Evolutionary conservation across 2,113 vertebrate genomes (phyloP).

Genomic region (Alethe castanea): DNA sequence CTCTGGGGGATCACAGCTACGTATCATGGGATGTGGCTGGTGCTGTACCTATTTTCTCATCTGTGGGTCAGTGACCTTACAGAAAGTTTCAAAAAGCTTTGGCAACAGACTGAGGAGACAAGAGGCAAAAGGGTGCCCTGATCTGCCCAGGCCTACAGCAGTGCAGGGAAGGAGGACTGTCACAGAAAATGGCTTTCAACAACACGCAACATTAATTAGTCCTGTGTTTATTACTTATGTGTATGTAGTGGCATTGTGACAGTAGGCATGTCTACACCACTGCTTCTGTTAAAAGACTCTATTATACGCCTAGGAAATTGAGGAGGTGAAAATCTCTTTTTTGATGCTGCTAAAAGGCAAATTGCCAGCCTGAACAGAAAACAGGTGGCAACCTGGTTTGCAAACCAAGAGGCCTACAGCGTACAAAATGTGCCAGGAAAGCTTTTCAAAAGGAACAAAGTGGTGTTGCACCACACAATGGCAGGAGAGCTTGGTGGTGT

Average conservation of each 20-base stretch:
- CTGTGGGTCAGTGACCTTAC: not conserved
- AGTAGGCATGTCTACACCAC: not conserved
- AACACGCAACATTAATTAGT: not conserved
- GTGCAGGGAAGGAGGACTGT: not conserved
- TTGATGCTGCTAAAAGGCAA: not conserved
- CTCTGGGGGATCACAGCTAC: not conserved
- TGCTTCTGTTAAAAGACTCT: not conserved
- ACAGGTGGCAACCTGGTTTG: not conserved
- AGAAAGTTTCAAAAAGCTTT: not conserved
- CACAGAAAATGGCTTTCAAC: not conserved
- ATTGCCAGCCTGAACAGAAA: not conserved
- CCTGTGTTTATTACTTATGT: not conserved
- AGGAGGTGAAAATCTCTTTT: not conserved
- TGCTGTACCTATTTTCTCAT: not conserved
- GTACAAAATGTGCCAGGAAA: not conserved
- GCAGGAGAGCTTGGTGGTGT: not conserved
- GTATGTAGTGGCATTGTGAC: not conserved
- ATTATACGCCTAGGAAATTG: not conserved
- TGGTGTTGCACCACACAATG: not conserved
- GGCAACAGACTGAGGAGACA: not conserved
- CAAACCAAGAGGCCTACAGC: not conserved
- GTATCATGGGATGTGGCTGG: fast-evolving
- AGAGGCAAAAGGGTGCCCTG: not conserved
- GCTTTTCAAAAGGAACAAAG: not conserved
- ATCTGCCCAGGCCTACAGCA: not conserved